Base-by-base conservation (phyloP, 2,113 vertebrate genomes). In the Sprattus sprattus region DNA sequence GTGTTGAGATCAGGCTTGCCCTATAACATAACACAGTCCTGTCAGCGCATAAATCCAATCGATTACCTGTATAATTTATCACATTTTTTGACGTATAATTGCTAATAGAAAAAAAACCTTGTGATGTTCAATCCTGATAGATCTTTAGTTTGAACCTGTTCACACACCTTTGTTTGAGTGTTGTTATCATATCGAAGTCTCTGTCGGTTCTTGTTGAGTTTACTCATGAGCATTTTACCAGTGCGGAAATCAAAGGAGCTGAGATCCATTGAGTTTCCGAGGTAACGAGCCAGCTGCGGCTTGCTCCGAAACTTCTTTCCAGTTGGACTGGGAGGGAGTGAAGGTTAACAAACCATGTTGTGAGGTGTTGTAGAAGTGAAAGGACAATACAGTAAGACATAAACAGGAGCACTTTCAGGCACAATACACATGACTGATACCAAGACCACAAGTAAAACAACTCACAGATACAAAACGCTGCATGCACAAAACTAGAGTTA, bases 221-320 rank as follows among this genome's bases (percentile, higher is more conserved):
- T 99, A 92, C 96, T 97, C 97, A 99, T 96, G 83, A 99, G 92
- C 98, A 98, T 98, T 67, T 98, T 98, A 10, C 98, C 98, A 0
- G 98, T 99, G 86, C 98, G 97, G 92, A 99, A 99, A 91, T 99
- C 98, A 0, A 99, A 99, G 32, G 97, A 96, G 93, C 97, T 96
- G 84, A 99, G 95, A 92, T 99, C 98, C 98, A 99, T 97, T 85
- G 98, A 98, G 95, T 98, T 98, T 0, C 98, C 98, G 89, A 99
- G 93, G 95, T 99, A 99, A 7, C 98, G 97, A 0, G 98, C 98
- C 94, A 99, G 94, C 94, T 99, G 98, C 1, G 98, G 98, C 91
- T 99, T 99, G 95, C 98, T 99, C 85, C 98, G 96, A 93, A 99
- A 99, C 95, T 99, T 99, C 94, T 99, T 99, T 89, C 98, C 98